phyloP scores from a whole-genome alignment of 2,113 vertebrate genomes.

The Dromaius novaehollandiae region DNA sequence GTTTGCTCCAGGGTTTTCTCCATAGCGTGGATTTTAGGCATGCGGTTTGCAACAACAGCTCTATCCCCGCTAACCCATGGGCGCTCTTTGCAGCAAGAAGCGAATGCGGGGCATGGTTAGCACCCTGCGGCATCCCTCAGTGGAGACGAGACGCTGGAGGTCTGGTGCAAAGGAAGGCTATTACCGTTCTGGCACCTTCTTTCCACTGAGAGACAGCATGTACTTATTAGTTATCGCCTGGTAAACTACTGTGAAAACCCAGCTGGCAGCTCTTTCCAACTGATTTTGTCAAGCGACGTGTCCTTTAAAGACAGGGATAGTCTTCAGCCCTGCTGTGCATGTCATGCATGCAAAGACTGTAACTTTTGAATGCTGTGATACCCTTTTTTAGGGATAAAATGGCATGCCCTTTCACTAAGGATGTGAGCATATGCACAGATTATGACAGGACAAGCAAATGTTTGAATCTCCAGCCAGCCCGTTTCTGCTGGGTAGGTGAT shows the following conservation, averaged over 20 bases:
- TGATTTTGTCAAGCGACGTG: not conserved
- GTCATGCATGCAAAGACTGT: not conserved
- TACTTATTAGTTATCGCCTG: not conserved
- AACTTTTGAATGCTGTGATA: not conserved
- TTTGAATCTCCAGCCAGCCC: not conserved
- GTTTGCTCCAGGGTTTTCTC: not conserved
- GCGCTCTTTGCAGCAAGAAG: not conserved
- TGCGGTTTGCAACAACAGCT: not conserved
- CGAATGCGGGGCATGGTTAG: not conserved
- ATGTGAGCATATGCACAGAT: not conserved
- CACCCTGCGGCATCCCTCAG: accelerated
- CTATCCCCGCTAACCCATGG: accelerated
- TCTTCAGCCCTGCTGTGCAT: not conserved
- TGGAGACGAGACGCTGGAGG: accelerated
- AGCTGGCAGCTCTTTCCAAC: not conserved
- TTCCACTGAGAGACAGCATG: not conserved
- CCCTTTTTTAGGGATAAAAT: not conserved
- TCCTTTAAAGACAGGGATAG: not conserved
- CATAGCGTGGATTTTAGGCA: not conserved
- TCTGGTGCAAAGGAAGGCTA: not conserved
- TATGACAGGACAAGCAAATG: not conserved
- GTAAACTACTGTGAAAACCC: not conserved
- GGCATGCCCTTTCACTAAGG: not conserved
- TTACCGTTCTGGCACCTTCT: not conserved
- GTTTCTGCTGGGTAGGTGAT: not conserved